These are phyloP conservation scores for Dallia pectoralis DNA, from an alignment of 2,797 vertebrate species.

Conservation along the genomic window DNA sequence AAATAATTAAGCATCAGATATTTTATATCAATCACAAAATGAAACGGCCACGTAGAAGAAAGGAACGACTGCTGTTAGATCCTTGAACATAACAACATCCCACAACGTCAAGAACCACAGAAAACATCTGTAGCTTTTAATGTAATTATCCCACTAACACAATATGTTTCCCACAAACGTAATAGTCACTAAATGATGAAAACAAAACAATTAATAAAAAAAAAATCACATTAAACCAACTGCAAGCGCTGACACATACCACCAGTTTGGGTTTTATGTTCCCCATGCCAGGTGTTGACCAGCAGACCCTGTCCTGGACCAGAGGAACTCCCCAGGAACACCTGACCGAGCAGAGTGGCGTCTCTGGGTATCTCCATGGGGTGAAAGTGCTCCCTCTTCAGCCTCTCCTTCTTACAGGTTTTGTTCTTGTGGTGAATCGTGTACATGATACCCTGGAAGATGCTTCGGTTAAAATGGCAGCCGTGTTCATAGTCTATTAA, in stretches of 20 bases:
- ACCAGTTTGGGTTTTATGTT: neutral
- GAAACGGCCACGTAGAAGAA: neutral
- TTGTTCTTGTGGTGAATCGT: constrained; percentile 40
- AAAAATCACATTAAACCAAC: neutral
- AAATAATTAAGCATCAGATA: neutral
- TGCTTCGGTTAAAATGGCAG: neutral
- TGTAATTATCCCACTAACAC: too few species aligned
- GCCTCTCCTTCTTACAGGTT: constrained; percentile 56
- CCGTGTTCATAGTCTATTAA: neutral
- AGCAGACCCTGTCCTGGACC: constrained; percentile 67
- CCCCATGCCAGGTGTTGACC: constrained; percentile 70
- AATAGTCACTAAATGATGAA: neutral
- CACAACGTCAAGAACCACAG: too few species aligned
- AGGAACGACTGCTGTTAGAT: neutral
- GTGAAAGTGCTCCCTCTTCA: constrained; percentile 58
- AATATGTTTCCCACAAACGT: too few species aligned
- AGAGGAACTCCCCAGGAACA: constrained; percentile 63
- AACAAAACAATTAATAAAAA: neutral
- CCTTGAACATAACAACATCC: too few species aligned
- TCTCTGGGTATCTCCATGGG: constrained; percentile 57
- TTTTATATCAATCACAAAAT: neutral
- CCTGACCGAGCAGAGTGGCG: constrained; percentile 54
- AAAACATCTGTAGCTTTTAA: too few species aligned
- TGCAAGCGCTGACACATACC: neutral
- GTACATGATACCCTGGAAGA: constrained; percentile 56